Conservation (phyloP, 2,113 vertebrate species). For the Ginglymostoma cirratum region DNA sequence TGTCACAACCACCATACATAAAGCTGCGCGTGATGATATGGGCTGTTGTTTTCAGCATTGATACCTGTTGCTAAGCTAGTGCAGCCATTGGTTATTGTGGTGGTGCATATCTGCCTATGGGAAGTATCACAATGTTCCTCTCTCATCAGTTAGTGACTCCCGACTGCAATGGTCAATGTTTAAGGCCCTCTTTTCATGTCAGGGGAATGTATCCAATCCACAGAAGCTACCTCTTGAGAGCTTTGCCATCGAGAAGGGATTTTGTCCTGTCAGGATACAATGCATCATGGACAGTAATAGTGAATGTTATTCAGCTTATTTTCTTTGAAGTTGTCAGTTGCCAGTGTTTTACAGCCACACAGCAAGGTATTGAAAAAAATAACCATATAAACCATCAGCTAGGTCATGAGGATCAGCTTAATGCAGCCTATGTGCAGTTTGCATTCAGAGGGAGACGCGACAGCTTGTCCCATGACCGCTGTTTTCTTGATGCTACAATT, state of each 20-base stretch:
- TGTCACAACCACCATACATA: too few species aligned
- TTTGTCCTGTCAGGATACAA: neutral
- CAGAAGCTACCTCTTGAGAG: neutral
- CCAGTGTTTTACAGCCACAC: neutral
- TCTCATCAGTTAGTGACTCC: neutral
- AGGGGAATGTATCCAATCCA: neutral
- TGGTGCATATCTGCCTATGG: neutral
- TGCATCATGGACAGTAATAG: neutral
- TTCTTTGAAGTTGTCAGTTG: neutral
- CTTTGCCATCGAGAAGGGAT: neutral
- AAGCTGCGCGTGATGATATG: neutral
- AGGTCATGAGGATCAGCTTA: neutral
- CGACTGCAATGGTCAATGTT: neutral
- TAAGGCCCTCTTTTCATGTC: neutral
- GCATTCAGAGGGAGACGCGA: neutral
- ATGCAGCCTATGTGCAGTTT: neutral
- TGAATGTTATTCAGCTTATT: neutral
- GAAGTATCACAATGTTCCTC: neutral
- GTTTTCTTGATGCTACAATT: neutral
- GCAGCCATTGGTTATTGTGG: neutral
- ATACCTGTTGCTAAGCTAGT: too few species aligned
- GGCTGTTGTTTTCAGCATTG: neutral
- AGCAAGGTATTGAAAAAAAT: neutral
- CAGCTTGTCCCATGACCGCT: neutral
- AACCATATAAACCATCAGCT: neutral